Evolutionary conservation across 2,888 invertebrate species (phyloP).

Genomic region (Pterostichus madidus): DNA sequence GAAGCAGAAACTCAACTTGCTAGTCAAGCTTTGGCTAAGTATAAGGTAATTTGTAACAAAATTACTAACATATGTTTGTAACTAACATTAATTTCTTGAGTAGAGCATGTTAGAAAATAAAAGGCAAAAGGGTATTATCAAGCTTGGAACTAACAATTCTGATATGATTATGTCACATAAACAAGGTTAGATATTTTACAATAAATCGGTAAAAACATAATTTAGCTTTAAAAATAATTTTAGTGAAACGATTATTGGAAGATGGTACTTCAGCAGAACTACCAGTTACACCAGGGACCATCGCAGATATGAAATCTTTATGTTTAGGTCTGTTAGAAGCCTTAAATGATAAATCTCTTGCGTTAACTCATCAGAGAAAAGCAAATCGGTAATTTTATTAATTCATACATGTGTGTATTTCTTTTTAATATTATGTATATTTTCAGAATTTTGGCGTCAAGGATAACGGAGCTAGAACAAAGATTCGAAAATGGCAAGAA

Average conservation of each 20-base stretch:
- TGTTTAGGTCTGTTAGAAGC: slow-evolving; percentile 90
- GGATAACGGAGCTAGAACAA: slow-evolving; percentile 90
- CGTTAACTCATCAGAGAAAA: slow-evolving; percentile 90
- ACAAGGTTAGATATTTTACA: slow-evolving; percentile 82
- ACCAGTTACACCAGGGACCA: slow-evolving; percentile 83
- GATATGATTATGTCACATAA: slow-evolving; percentile 89
- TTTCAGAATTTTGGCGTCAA: slow-evolving; percentile 86
- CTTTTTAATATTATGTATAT: slow-evolving; percentile 37
- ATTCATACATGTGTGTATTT: slow-evolving; percentile 9
- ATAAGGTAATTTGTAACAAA: slow-evolving; percentile 80
- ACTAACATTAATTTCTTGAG: slow-evolving; percentile 49
- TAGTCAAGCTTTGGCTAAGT: slow-evolving; percentile 86
- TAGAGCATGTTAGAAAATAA: slow-evolving; percentile 86
- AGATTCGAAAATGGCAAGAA: slow-evolving; percentile 83
- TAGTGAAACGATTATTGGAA: slow-evolving; percentile 88
- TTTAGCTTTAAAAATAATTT: slow-evolving; percentile 70
- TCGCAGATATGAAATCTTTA: slow-evolving; percentile 87
- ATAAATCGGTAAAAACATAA: slow-evolving; percentile 17
- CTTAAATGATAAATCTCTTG: slow-evolving; percentile 91
- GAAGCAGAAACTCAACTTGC: slow-evolving; percentile 89
- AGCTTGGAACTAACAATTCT: slow-evolving; percentile 83
- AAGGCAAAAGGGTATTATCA: slow-evolving; percentile 85
- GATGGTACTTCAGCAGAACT: slow-evolving; percentile 80
- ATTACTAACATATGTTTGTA: slow-evolving; percentile 54
- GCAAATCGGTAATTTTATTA: slow-evolving; percentile 85